Evolutionary conservation across 2,113 vertebrate species (phyloP).

Genomic region (Hippocampus abdominalis): DNA sequence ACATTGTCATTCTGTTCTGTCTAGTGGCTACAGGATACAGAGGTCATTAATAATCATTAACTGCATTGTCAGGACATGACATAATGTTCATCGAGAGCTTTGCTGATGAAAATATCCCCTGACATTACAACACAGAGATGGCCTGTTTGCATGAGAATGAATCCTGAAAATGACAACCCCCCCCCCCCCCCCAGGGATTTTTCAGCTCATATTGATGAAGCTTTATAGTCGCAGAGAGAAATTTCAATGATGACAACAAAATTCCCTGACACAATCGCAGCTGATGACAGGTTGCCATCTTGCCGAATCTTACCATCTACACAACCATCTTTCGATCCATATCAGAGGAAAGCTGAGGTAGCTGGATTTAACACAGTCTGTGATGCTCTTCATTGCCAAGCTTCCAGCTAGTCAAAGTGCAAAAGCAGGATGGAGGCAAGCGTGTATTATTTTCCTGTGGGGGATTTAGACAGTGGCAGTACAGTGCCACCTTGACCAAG

Average conservation of each 20-base stretch:
- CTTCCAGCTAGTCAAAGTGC: neutral
- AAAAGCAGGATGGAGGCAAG: neutral
- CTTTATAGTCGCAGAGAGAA: constrained; percentile 50
- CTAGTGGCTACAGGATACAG: constrained; percentile 24
- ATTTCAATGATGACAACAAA: constrained; percentile 48
- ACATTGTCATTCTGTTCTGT: constrained; percentile 29
- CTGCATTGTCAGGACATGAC: constrained; percentile 29
- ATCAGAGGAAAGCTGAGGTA: neutral
- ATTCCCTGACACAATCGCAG: constrained; percentile 36
- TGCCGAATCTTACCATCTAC: neutral
- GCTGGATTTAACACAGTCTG: neutral
- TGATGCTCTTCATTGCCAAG: neutral
- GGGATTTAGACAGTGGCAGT: neutral
- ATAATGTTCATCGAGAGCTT: constrained; percentile 25
- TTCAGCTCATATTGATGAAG: constrained; percentile 48
- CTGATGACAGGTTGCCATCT: neutral
- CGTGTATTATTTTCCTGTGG: neutral
- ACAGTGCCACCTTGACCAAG: too few relatives aligned
- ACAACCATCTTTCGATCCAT: neutral
- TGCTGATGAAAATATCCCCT: constrained; percentile 39
- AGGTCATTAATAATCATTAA: constrained; percentile 38
- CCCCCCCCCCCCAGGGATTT: constrained; percentile 32
- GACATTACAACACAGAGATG: constrained; percentile 42
- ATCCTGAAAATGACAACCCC: constrained; percentile 36
- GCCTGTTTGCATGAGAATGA: constrained; percentile 45